phyloP scores from a whole-genome alignment of 1,140 invertebrate genomes.

The Philotrypesis tridentata region DNA sequence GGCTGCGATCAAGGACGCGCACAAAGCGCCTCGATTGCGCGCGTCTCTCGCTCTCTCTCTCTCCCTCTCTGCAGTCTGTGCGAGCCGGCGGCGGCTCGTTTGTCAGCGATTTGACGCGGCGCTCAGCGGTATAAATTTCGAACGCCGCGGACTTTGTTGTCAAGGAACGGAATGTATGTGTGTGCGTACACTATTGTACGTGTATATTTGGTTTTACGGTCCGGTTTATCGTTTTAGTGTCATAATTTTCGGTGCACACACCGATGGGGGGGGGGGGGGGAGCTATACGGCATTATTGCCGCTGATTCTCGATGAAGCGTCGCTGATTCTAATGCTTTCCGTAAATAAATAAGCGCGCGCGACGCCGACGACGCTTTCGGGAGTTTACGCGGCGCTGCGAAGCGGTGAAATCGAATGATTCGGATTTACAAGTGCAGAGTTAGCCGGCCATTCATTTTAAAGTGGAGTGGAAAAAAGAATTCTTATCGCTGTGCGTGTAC shows the following conservation, averaged over 20 bases:
- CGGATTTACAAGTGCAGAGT: neutral
- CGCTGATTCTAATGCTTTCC: neutral
- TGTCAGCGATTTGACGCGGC: constrained; percentile 12
- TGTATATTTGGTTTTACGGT: neutral
- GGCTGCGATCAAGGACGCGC: constrained; percentile 6
- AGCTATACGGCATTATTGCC: too few species aligned
- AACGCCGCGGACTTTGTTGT: neutral
- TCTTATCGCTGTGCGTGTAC: neutral
- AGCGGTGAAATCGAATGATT: too few species aligned
- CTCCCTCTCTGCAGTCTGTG: neutral
- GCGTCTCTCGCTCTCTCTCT: neutral
- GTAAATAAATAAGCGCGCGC: too few species aligned
- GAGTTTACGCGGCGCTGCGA: too few species aligned
- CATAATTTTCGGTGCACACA: neutral
- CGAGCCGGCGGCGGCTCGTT: neutral
- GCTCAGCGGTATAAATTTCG: neutral
- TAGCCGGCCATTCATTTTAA: neutral
- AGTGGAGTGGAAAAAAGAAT: too few species aligned
- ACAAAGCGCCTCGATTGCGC: neutral
- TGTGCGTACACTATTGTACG: neutral
- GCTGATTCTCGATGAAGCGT: neutral
- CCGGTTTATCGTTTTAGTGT: neutral
- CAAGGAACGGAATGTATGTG: neutral
- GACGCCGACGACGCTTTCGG: too few species aligned
- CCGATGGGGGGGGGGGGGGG: too few species aligned